phyloP scores from a whole-genome alignment of 2,888 invertebrate species.

The Drosophila mimica region DNA sequence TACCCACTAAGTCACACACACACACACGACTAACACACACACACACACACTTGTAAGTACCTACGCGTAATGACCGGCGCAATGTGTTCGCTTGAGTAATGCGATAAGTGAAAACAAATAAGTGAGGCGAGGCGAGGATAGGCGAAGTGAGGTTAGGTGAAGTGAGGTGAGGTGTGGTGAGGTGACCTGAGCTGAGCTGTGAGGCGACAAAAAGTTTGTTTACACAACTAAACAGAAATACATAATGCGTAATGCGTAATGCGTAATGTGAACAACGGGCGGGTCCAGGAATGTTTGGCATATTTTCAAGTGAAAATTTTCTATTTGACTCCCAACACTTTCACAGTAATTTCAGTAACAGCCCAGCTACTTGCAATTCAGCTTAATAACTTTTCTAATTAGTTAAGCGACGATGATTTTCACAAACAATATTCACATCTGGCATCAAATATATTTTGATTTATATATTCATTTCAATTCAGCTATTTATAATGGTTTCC shows the following conservation, averaged over 20 bases:
- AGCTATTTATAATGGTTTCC: too few relatives aligned
- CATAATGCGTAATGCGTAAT: constrained; percentile 52
- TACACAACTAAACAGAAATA: constrained; percentile 66
- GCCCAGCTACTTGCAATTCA: constrained; percentile 5
- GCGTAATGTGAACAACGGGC: constrained; percentile 50
- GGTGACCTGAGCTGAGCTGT: background rate
- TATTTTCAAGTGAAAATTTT: constrained; percentile 42
- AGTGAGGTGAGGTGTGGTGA: background rate
- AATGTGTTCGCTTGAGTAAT: constrained; percentile 45
- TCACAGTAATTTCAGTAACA: constrained; percentile 18
- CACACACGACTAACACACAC: background rate
- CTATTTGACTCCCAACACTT: constrained; percentile 34
- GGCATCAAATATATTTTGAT: constrained; percentile 4
- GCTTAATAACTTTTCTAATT: constrained; percentile 34
- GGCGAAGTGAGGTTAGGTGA: background rate
- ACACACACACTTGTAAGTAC: background rate
- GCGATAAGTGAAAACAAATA: constrained; percentile 79
- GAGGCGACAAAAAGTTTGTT: constrained; percentile 68
- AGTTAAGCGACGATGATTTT: background rate
- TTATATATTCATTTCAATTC: background rate
- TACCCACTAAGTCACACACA: background rate
- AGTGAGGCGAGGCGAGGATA: constrained; percentile 45
- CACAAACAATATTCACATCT: constrained; percentile 8
- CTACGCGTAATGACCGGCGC: constrained; percentile 51
- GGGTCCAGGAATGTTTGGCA: constrained; percentile 42